Evolutionary conservation across 2,797 vertebrate genomes (phyloP).

Genomic region (Poecilia picta): DNA sequence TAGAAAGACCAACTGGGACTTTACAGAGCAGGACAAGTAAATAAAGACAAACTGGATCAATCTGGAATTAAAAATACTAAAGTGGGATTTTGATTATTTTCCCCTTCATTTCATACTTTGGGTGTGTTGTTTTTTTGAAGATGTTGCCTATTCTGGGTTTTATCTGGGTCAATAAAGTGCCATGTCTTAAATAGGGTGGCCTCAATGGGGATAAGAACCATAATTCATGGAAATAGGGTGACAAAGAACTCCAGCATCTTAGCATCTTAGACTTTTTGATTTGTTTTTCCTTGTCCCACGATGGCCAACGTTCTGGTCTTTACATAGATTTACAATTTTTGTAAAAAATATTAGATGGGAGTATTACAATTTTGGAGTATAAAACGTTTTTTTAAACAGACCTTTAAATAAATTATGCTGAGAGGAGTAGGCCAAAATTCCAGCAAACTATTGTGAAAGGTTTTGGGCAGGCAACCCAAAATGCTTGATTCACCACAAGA

Average conservation of each 20-base stretch:
- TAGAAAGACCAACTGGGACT: conserved; percentile 27
- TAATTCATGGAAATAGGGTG: neutral
- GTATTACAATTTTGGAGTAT: neutral
- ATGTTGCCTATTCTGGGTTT: neutral
- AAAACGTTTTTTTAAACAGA: neutral
- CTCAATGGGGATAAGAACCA: neutral
- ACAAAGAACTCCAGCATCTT: neutral
- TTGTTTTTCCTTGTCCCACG: neutral
- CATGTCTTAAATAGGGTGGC: neutral
- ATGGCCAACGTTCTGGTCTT: neutral
- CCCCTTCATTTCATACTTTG: neutral
- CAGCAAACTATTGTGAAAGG: neutral
- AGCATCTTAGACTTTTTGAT: neutral
- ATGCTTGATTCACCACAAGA: neutral
- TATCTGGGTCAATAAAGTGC: neutral
- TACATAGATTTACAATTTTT: too few relatives aligned
- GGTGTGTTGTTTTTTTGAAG: neutral
- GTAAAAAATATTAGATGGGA: neutral
- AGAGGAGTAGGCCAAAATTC: neutral
- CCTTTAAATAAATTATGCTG: neutral
- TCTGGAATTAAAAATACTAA: neutral
- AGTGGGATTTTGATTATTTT: neutral
- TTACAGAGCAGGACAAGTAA: conserved; percentile 7
- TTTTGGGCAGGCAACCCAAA: neutral
- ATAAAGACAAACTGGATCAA: conserved; percentile 26